Conservation (phyloP, 2,113 vertebrate genomes). For the Neolamprologus falcicula region DNA sequence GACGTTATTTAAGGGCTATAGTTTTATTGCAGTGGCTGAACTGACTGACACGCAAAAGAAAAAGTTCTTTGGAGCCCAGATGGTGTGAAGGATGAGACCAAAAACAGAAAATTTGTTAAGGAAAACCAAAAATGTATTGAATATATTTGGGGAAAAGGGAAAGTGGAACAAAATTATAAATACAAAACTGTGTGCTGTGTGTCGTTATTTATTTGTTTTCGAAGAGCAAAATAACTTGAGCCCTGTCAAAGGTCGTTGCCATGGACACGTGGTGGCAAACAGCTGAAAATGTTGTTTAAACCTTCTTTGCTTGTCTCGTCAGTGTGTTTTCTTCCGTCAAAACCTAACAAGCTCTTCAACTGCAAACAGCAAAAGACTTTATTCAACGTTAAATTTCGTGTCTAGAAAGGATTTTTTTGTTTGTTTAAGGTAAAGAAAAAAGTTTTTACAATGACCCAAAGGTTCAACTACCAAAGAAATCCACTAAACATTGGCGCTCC, state of each 20-base stretch:
- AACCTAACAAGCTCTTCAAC: background rate
- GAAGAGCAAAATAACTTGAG: background rate
- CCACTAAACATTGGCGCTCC: accelerated
- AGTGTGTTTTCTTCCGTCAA: background rate
- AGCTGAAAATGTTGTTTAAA: accelerated
- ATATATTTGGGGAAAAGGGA: too few species aligned
- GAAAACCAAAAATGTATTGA: too few species aligned
- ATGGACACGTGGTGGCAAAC: background rate
- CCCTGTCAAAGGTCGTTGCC: background rate
- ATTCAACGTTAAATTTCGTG: background rate
- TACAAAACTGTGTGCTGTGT: background rate
- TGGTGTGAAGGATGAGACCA: background rate
- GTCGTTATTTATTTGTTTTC: background rate
- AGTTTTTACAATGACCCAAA: background rate
- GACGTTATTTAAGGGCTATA: background rate
- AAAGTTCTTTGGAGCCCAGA: background rate
- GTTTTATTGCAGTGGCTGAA: background rate
- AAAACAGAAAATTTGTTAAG: too few species aligned
- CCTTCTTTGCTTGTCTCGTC: background rate
- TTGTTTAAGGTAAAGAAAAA: background rate
- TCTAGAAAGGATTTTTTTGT: background rate
- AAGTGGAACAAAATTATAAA: too few species aligned
- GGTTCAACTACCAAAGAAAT: background rate
- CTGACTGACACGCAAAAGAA: background rate
- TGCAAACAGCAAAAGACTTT: background rate